Evolutionary conservation across 2,113 vertebrate species (phyloP).

Genomic region (Tinamus guttatus): DNA sequence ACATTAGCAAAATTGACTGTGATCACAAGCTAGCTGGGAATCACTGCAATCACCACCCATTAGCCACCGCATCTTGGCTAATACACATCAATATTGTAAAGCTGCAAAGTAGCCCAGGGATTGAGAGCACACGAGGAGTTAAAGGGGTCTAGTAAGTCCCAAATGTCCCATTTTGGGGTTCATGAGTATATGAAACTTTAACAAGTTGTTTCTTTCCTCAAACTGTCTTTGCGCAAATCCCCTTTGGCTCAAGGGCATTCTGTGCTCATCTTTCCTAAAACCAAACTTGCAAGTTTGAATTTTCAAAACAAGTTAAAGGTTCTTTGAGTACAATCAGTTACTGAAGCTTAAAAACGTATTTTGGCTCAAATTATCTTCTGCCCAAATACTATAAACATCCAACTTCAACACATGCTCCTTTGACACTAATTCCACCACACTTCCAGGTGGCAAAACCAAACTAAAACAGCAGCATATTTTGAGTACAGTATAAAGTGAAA

Average conservation of each 20-base stretch:
- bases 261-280: background rate
- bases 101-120: too few species aligned
- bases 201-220: background rate
- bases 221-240: background rate
- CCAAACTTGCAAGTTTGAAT: background rate
- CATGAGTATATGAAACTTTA: background rate
- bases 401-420: background rate
- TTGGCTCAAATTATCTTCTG: background rate
- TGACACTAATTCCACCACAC: too few species aligned
- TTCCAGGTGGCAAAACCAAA: background rate
- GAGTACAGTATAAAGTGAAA: background rate
- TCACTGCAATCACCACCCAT: background rate
- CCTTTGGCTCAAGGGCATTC: fast-evolving
- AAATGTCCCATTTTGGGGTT: background rate
- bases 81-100: too few species aligned
- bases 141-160: background rate
- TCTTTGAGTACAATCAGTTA: background rate
- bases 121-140: background rate
- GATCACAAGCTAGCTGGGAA: background rate
- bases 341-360: background rate
- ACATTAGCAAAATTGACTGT: background rate
- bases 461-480: background rate
- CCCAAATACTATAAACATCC: background rate
- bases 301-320: background rate
- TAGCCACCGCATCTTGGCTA: too few species aligned